A percentile compares a stretch with the other conserved stretches of the same genome.
Evolutionary conservation across 2,113 vertebrate genomes (phyloP).

Genomic region (Cottus gobio): DNA sequence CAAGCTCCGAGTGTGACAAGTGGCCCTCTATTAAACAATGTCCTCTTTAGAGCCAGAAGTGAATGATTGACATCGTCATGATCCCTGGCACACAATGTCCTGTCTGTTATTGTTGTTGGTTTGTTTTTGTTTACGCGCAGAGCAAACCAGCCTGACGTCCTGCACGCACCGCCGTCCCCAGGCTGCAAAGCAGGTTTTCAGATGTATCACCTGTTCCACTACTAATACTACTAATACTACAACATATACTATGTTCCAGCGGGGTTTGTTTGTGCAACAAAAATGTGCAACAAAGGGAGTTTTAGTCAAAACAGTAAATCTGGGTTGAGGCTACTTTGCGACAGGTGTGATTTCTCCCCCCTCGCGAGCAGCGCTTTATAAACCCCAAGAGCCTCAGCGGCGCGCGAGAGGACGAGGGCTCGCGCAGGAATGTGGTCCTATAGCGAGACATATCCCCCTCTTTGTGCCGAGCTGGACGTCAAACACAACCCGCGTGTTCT

Average conservation of each 20-base stretch:
- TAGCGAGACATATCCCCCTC: slow-evolving; percentile 32
- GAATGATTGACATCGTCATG: slow-evolving; percentile 80
- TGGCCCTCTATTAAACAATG: slow-evolving; percentile 75
- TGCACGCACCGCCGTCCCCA: slow-evolving; percentile 17
- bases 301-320: background rate
- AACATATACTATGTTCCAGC: too few relatives aligned
- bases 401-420: slow-evolving; percentile 15
- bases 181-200: slow-evolving; percentile 66
- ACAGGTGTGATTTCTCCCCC: slow-evolving; percentile 66
- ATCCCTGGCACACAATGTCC: slow-evolving; percentile 70
- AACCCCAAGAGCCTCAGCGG: slow-evolving; percentile 43
- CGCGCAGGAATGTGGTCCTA: slow-evolving; percentile 68
- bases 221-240: background rate
- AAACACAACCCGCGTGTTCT: background rate
- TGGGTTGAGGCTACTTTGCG: slow-evolving; percentile 7
- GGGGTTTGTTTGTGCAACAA: slow-evolving; percentile 1
- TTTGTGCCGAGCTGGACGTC: background rate
- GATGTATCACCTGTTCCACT: slow-evolving; percentile 37
- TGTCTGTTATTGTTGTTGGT: slow-evolving; percentile 54
- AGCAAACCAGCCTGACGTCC: slow-evolving; percentile 26
- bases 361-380: slow-evolving; percentile 15
- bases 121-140: slow-evolving; percentile 68
- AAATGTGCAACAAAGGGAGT: background rate
- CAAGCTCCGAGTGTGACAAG: slow-evolving; percentile 64
- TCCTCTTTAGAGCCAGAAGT: slow-evolving; percentile 66